A percentile compares a stretch with the other conserved stretches of the same genome.
Conservation (phyloP, 2,797 vertebrate species). For the Acanthurus tractus region DNA sequence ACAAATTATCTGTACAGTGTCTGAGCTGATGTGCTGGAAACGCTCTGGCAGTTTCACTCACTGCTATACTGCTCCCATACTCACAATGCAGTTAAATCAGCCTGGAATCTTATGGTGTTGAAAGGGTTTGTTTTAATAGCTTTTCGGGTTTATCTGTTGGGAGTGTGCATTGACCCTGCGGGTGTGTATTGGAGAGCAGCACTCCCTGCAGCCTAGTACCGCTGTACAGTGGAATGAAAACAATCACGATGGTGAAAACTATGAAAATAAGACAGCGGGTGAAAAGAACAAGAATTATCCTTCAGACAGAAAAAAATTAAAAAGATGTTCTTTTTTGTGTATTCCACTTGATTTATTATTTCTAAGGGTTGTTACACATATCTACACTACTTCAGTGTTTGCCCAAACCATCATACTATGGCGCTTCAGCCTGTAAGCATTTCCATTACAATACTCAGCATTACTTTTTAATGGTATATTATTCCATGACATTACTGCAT, state of each 20-base stretch:
- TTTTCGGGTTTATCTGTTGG: conserved; percentile 58
- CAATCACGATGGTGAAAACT: conserved; percentile 37
- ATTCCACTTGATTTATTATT: conserved; percentile 54
- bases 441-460: conserved; percentile 47
- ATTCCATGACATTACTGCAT: conserved; percentile 36
- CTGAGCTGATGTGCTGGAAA: conserved; percentile 20
- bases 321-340: not conserved
- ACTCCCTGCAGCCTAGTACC: conserved; percentile 32
- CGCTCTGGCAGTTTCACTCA: conserved; percentile 26
- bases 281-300: conserved; percentile 18
- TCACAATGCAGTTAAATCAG: conserved; percentile 57
- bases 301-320: conserved; percentile 9
- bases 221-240: conserved; percentile 46
- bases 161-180: conserved; percentile 53
- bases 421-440: conserved; percentile 29
- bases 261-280: conserved; percentile 46
- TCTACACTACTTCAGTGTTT: conserved; percentile 31
- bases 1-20: conserved; percentile 9
- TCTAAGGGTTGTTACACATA: conserved; percentile 42
- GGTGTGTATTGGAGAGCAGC: conserved; percentile 43
- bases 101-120: conserved; percentile 53
- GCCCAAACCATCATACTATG: conserved; percentile 32
- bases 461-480: conserved; percentile 54
- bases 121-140: conserved; percentile 66
- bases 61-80: conserved; percentile 3